Percentiles rank a stretch among this genome's conserved stretches.
These are phyloP conservation scores for Crax fasciolata DNA, from an alignment of 2,797 vertebrate genomes.

Conservation along the genomic window DNA sequence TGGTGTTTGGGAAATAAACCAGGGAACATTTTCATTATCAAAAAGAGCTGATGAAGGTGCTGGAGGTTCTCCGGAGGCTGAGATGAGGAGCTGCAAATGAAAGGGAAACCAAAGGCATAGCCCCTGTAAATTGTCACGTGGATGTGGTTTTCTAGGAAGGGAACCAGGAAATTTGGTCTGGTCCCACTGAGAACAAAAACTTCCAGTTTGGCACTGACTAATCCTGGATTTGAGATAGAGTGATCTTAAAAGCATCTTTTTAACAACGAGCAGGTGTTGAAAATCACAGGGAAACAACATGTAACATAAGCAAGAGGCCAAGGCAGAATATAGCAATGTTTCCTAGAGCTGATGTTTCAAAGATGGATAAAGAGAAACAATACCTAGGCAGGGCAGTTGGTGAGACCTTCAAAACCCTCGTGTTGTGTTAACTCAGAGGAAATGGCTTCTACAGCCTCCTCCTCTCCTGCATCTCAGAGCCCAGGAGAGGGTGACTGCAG, in stretches of 20 bases:
- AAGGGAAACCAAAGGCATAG: not conserved
- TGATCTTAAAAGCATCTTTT: not conserved
- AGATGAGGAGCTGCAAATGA: not conserved
- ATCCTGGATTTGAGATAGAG: not conserved
- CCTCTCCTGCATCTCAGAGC: not conserved
- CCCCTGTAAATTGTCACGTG: not conserved
- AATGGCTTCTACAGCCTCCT: not conserved
- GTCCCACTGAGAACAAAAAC: not conserved
- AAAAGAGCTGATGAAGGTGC: not conserved
- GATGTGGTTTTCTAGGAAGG: not conserved
- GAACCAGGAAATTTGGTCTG: not conserved
- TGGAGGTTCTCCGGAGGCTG: not conserved
- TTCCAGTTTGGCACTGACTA: not conserved
- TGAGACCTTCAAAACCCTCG: not conserved
- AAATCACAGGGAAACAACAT: not conserved
- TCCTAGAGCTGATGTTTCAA: not conserved
- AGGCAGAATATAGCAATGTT: not conserved
- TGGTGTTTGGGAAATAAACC: not conserved
- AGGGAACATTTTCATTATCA: not conserved
- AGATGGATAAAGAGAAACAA: not conserved
- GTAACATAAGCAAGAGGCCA: not conserved
- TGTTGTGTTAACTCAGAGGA: not conserved
- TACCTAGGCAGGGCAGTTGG: not conserved
- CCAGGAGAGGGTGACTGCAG: not conserved
- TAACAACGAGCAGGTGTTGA: not conserved